Conservation (phyloP, 2,888 invertebrate species). For the Cephus sareptanus region DNA sequence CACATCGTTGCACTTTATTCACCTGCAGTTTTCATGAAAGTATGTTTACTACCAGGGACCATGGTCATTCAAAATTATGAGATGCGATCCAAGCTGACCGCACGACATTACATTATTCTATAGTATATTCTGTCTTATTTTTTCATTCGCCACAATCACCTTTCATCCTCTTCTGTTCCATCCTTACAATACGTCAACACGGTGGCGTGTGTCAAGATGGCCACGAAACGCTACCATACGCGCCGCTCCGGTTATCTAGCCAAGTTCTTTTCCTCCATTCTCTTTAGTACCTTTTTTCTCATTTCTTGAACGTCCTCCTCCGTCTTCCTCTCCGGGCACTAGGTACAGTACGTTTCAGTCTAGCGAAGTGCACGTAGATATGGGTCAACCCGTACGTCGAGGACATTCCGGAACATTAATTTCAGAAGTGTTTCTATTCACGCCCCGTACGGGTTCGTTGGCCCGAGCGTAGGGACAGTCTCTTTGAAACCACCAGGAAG, state of each 20-base stretch:
- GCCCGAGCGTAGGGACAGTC: conserved; percentile 33
- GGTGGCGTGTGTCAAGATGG: conserved; percentile 16
- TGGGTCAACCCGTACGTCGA: conserved; percentile 45
- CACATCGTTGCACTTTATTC: no score
- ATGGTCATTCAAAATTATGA: no score
- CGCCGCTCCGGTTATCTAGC: background rate
- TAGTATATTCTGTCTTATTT: background rate
- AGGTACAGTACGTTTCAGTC: conserved; percentile 5
- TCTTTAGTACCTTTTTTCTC: background rate
- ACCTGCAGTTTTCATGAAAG: no score
- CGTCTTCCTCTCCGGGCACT: conserved; percentile 21
- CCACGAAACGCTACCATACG: background rate
- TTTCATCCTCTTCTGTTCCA: no score
- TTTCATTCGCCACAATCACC: no score
- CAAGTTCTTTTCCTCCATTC: background rate
- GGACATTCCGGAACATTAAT: conserved; percentile 50
- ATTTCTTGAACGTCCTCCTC: conserved; percentile 14
- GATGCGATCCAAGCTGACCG: background rate
- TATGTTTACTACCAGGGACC: no score
- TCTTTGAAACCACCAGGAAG: conserved; percentile 6
- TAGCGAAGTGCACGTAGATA: conserved; percentile 26
- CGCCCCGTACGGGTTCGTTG: conserved; percentile 37
- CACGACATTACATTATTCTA: background rate
- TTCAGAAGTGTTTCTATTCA: conserved; percentile 50
- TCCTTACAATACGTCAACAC: conserved; percentile 18